Evolutionary conservation across 2,113 vertebrate genomes (phyloP), one percentile per base, ranked within the genome.

Genomic region (Pollimyrus isidori): DNA sequence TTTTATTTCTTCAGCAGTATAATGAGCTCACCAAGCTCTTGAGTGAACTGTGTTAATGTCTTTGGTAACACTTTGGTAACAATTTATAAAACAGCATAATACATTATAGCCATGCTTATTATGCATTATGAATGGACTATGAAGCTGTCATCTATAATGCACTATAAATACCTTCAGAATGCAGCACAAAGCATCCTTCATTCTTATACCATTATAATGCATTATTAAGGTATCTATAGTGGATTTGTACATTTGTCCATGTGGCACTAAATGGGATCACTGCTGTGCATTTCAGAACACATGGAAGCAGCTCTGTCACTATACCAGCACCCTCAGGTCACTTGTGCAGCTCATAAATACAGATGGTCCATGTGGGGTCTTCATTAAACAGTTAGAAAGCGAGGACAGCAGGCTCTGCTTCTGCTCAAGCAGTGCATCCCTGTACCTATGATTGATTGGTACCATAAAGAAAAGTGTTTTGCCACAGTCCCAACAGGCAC

Each of bases 271-370:
- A 95, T 69, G 91, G 15, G 62, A 50, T 7, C 92, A 89, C 50
- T 95, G 92, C 91, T 90, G 91, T 92, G 90, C 35, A 19, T 80
- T 80, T 42, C 73, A 73, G 11, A 73, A 91, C 53, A 91, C 89
- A 87, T 94, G 90, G 11, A 91, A 88, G 90, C 94, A 94, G 26
- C 91, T 94, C n/a, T 92, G 90, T 65, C 91, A 88, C 93, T 92
- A 94, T 46, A 96, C 92, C 1, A 88, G 88, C 50, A 95, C 94
- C 94, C 95, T 95, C 83, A 95, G 82, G 19, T 87, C 76, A 89
- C 17, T 87, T 90, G 95, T 89, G 80, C 80, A 91, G 45, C 85
- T 82, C 83, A 94, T 92, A 58, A 96, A 94, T 50, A 94, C 93
- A 46, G 91, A 39, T 48, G 95, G 86, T 56, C 90, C 49, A 49